Conservation (phyloP, 2,797 vertebrate genomes). For the Hoplostethus mediterraneus region DNA sequence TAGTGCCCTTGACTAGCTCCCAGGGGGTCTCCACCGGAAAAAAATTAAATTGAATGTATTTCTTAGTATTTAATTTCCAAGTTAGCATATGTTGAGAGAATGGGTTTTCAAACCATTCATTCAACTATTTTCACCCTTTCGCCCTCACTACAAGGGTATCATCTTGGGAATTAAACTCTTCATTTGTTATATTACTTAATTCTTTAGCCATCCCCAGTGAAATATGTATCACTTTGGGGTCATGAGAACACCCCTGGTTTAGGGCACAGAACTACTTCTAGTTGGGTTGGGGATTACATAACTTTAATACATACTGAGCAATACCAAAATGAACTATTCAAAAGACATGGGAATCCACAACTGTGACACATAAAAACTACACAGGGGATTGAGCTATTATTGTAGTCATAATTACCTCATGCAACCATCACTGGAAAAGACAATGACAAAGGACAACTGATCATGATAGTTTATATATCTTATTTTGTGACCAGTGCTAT, state of each 20-base stretch:
- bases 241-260: neutral
- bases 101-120: too few relatives aligned
- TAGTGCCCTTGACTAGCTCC: conserved; percentile 9
- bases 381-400: conserved; percentile 4
- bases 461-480: neutral
- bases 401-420: conserved; percentile 60
- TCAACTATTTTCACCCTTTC: too few relatives aligned
- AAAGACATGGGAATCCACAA: conserved; percentile 30
- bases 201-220: neutral
- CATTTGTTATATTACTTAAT: neutral
- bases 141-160: neutral
- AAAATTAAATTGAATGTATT: conserved; percentile 1
- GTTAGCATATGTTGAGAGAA: conserved; percentile 18
- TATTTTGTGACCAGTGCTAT: neutral
- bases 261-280: neutral
- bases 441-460: conserved; percentile 16
- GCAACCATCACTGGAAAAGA: conserved; percentile 68
- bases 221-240: neutral
- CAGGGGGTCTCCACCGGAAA: conserved; percentile 33
- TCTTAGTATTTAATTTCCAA: conserved; percentile 20
- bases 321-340: neutral
- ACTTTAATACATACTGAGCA: neutral
- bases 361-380: conserved; percentile 13
- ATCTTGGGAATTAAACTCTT: neutral
- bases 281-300: conserved; percentile 5